phyloP scores from a whole-genome alignment of 2,113 vertebrate species.

The Pseudorhombus dupliciocellatus region DNA sequence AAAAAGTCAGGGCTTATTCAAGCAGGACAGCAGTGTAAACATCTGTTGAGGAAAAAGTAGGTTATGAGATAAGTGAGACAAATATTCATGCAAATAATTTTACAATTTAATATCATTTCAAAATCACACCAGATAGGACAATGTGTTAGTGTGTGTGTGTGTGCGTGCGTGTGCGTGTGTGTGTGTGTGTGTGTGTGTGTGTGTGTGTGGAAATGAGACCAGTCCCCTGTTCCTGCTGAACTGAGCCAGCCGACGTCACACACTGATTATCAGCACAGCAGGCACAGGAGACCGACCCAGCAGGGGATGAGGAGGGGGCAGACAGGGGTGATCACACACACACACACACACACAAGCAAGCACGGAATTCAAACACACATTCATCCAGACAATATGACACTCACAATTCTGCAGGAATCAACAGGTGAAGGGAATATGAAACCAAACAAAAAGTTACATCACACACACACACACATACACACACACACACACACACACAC shows the following conservation, averaged over 20 bases:
- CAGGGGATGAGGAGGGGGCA: constrained; percentile 42
- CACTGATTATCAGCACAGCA: constrained; percentile 97
- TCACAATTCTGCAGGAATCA: constrained; percentile 38
- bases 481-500: neutral
- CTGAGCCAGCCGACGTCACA: constrained; percentile 87
- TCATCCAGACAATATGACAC: constrained; percentile 14
- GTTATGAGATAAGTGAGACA: neutral
- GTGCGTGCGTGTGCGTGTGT: constrained; percentile 30
- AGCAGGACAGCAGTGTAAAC: neutral
- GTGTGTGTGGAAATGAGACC: constrained; percentile 63
- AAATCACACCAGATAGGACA: neutral
- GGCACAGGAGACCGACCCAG: constrained; percentile 89
- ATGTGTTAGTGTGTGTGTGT: constrained; percentile 20
- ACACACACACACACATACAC: constrained; percentile 1
- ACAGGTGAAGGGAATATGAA: constrained; percentile 33
- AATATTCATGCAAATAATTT: neutral
- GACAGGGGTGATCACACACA: constrained; percentile 42
- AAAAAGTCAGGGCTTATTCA: too few species aligned
- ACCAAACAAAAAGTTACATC: too few species aligned
- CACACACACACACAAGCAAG: constrained; percentile 18
- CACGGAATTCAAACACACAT: neutral
- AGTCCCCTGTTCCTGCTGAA: constrained; percentile 86
- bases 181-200: constrained; percentile 30
- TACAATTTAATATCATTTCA: neutral
- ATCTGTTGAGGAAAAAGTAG: neutral